Evolutionary conservation across 2,888 invertebrate species (phyloP), one percentile per base, ranked within the genome.

Genomic region (Stenichneumon culpator): DNA sequence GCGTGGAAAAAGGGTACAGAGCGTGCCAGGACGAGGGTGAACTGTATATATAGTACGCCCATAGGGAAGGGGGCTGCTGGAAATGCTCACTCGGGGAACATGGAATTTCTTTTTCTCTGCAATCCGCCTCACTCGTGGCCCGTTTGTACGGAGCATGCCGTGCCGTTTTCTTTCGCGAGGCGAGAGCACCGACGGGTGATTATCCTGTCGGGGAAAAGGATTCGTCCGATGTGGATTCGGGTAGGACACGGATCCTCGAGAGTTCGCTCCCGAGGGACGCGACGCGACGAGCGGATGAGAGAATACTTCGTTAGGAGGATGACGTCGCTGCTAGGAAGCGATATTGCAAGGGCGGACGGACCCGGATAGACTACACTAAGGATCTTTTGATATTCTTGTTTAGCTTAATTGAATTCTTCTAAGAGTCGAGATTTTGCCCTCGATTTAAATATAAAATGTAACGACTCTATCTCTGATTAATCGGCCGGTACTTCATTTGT

Each of bases 231-330:
- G 78, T 25, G 82, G 65, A 78, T 69, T 74, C 69, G 25, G 25
- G 36, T 19, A 16, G 52, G 50, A 77, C 70, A 47, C 63, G 54
- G 72, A 84, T 84, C 65, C 39, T 54, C 63, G 65, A 25, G 63
- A 22, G 63, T 65, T 25, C 32, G 65, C 60, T 54, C 36, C 25
- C 57, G 9, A 4, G 47, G 50, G 72, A 11, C 22, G 9, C 32
- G 14, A 16, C 11, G 50, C 36, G 44, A 60, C 63, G 63, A 63
- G 52, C 39, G 39, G 50, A 81, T 72, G 50, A 79, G 50, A 87
- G 86, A 89, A 88, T 87, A 75, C 85, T 84, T 86, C 86, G 83
- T 88, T 86, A 87, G 78, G 69, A 73, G 54, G 57, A 73, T 52
- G 70, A 36, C 60, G 72, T 44, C 72, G 39, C 39, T 39, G 14